Base-by-base conservation (phyloP, 64 coral and sea anemone genomes). In the Montipora efflorescens region DNA sequence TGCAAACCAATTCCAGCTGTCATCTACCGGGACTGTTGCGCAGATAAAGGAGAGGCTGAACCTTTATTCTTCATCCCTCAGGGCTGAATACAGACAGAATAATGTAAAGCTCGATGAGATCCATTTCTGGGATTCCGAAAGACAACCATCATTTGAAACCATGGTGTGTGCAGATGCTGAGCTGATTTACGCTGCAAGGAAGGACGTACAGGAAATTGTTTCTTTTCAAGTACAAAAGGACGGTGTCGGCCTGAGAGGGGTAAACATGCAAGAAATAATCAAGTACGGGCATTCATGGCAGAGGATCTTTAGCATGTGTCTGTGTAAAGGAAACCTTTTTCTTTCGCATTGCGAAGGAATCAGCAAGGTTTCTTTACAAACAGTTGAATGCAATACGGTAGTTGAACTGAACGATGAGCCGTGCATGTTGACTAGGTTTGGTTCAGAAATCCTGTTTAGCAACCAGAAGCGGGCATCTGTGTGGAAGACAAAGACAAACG, bases 221-320 rank as follows among this genome's bases (percentile, higher is more conserved):
- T 95, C 89, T 21, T 47, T 91, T 48, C 89, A 79, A 79, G 77
- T 95, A 4, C 57, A 95, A 91, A 95, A 95, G 81, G 93, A 95
- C 10, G 81, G 94, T 5, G 46, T 91, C 67, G 94, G 88, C 73
- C 8, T 75, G 73, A 87, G 79, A 55, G 93, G 93, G 5, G 45
- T 23, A 0, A 95, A 95, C 36, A 2, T 64, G 12, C 93, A 58
- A n/a, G 46, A 6, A 1, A 62, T 95, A 45, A 19, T 90, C 47
- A 21, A 51, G 16, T 95, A 90, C 21, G 55, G 52, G 15, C 5
- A 48, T 19, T 19, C 8, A 3, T 95, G 87, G 88, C 50, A 15
- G 2, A 95, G 90, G 44, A 46, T 95, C 1, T 84, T 78, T 71
- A 90, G 93, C 20, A 90, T 94, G 93, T 90, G 93, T 83, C 77